Conservation (phyloP, 1,140 invertebrate genomes). For the Drosophila sturtevanti region DNA sequence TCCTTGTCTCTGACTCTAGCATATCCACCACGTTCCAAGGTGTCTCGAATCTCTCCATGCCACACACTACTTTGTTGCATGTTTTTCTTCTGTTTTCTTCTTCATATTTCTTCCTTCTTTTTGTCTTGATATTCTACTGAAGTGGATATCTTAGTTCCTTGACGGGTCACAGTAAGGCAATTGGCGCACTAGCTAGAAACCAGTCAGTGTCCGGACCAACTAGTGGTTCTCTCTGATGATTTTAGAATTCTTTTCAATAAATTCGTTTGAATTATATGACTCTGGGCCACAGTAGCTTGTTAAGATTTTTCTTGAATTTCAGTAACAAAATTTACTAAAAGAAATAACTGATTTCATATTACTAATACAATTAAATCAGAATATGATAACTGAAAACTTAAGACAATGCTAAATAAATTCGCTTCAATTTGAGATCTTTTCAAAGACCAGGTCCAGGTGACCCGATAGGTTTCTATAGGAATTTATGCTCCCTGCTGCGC, state of each 20-base stretch:
- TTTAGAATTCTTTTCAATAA: neutral
- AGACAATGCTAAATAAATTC: neutral
- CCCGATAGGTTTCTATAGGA: neutral
- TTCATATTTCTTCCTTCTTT: constrained; percentile 13
- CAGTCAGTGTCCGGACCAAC: neutral
- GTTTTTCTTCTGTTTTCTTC: constrained; percentile 24
- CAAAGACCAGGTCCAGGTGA: neutral
- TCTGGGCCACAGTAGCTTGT: too few relatives aligned
- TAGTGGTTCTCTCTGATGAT: neutral
- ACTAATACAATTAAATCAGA: too few relatives aligned
- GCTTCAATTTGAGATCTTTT: neutral
- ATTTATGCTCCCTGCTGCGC: neutral
- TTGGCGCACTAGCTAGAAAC: neutral
- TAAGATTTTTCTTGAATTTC: too few relatives aligned
- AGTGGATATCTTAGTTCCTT: constrained; percentile 45
- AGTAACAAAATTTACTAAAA: too few relatives aligned
- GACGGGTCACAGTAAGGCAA: constrained; percentile 28
- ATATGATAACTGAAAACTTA: neutral
- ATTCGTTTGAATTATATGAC: too few relatives aligned
- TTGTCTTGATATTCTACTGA: constrained; percentile 55
- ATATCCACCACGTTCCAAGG: constrained; percentile 40
- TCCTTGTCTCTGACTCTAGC: constrained; percentile 31
- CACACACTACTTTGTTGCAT: constrained; percentile 45
- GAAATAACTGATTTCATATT: too few relatives aligned
- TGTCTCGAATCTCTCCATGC: constrained; percentile 24